These are phyloP conservation scores for Argya squamiceps DNA, from an alignment of 2,797 vertebrate species.

Conservation along the genomic window DNA sequence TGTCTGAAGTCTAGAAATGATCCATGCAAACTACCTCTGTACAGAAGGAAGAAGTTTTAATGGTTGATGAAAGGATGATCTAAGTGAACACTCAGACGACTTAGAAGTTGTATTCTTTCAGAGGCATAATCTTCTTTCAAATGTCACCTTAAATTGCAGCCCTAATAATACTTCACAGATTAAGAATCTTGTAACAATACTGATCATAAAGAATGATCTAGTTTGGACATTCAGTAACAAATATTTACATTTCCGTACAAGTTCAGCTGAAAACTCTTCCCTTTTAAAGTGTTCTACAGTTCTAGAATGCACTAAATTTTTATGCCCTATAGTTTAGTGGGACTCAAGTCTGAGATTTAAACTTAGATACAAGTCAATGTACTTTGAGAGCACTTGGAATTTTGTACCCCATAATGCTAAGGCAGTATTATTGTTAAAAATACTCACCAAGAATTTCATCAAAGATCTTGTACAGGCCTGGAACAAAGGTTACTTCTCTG, in stretches of 20 bases:
- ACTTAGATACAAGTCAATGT: not conserved
- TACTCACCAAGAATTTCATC: slow-evolving; percentile 98
- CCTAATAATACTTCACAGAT: not conserved
- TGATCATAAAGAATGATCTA: not conserved
- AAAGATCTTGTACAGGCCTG: slow-evolving; percentile 98
- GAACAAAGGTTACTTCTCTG: slow-evolving; percentile 95
- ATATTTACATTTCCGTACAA: not conserved
- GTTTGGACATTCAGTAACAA: not conserved
- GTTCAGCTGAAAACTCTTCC: not conserved
- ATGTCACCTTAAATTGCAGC: not conserved
- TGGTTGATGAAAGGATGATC: not conserved
- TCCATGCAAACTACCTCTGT: not conserved
- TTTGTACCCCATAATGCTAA: not conserved
- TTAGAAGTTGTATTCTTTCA: not conserved
- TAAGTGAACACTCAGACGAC: not conserved
- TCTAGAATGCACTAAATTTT: not conserved
- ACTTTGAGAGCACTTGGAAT: not conserved
- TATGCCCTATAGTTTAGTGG: not conserved
- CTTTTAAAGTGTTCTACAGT: not conserved
- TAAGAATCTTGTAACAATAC: not conserved
- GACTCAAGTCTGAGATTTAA: not conserved
- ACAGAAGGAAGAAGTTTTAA: not conserved
- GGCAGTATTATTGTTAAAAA: not conserved
- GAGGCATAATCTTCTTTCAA: not conserved
- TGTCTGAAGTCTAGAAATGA: not conserved